phyloP scores from a whole-genome alignment of 2,113 vertebrate genomes.

The Dipodomys merriami region DNA sequence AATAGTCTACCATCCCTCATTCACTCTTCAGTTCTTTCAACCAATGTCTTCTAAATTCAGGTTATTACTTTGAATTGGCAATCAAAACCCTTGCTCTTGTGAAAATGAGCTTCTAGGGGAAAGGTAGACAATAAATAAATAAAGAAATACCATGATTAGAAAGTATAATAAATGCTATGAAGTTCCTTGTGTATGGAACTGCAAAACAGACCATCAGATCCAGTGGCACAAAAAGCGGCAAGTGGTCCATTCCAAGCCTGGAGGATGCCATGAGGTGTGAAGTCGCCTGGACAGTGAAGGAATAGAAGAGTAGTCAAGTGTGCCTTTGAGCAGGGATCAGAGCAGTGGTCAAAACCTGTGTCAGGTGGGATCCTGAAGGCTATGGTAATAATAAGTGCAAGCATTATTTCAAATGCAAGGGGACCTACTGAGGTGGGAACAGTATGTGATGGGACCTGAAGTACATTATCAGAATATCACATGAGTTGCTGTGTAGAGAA shows the following conservation, averaged over 20 bases:
- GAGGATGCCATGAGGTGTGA: not conserved
- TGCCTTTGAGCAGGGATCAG: not conserved
- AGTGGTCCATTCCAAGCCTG: not conserved
- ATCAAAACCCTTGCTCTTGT: not conserved
- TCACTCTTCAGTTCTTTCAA: not conserved
- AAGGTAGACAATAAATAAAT: not conserved
- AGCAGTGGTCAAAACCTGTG: not conserved
- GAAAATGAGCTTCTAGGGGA: not conserved
- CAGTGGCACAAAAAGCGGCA: not conserved
- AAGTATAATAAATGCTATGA: not conserved
- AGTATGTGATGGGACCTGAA: not conserved
- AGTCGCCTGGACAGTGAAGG: not conserved
- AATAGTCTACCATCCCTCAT: not conserved
- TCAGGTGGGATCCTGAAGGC: not conserved
- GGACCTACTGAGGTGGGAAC: not conserved
- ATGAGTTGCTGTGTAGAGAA: fast-evolving
- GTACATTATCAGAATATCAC: not conserved
- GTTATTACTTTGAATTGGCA: not conserved
- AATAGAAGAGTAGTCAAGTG: not conserved
- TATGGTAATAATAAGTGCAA: not conserved
- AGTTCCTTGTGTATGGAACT: not conserved
- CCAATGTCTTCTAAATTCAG: not conserved
- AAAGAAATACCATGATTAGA: not conserved
- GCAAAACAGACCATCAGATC: not conserved
- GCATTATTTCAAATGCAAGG: not conserved